Base-by-base conservation (phyloP, 2,888 invertebrate genomes). In the Drosophila antonietae region DNA sequence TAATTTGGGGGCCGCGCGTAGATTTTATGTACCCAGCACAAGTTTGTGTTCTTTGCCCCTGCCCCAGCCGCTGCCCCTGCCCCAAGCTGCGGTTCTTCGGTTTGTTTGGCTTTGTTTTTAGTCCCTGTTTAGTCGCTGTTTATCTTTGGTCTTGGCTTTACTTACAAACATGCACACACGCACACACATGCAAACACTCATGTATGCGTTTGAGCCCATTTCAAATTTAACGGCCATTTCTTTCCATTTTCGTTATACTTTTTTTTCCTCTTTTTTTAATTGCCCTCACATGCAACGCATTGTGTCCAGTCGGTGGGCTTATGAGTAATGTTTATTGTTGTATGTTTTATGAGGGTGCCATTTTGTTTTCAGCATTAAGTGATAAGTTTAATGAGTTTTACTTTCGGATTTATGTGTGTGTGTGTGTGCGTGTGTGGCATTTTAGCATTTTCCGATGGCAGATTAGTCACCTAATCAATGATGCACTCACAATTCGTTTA, bases 81-180 rank as follows among this genome's bases (percentile, higher is more conserved):
- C 12, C 12, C 44, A 10, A 18, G 37, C 44, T 76, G 77, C 63
- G 80, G 80, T 80, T 75, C 51, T 37, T 80, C 47, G 80, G 71
- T 64, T 78, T 73, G 70, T 71, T 78, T 73, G 78, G 69, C 81
- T 81, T 78, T 81, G 78, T 77, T 77, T 79, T 80, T 63, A 77
- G 76, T 39, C 78, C 78, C 81, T 69, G 79, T 79, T 79, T 78
- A 81, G 81, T 44, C 74, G 74, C 73, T 78, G 78, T 81, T 81
- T 78, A 78, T 78, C 81, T 74, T 70, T 51, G 59, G 41, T 57
- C 61, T 67, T 72, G 73, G 73, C 67, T 60, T 76, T 56, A 53
- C 18, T 43, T n/a, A 53, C 62, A 53, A 71, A 20, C 59, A 46
- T 43, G 14, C 51, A 18, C 18, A 18, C 49, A 49, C 33, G 10